These are phyloP conservation scores for Chydorus sphaericus DNA, from an alignment of 2,888 invertebrate genomes.

Conservation along the genomic window DNA sequence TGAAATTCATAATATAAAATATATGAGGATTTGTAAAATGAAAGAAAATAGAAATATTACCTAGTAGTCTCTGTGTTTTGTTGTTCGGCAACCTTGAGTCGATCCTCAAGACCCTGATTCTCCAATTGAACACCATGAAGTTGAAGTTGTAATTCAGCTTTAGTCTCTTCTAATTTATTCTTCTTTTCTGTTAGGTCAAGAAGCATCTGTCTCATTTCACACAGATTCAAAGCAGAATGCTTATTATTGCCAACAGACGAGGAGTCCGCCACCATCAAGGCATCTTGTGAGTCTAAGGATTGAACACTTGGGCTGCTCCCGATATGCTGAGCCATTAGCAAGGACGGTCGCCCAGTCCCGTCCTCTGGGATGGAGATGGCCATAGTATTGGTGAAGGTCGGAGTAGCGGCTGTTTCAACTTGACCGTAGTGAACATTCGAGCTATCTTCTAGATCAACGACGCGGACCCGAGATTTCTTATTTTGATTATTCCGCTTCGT, in stretches of 20 bases:
- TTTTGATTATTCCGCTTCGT: not conserved
- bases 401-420: not conserved
- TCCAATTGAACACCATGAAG: not conserved
- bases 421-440: too few species aligned
- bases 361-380: not conserved
- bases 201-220: slow-evolving; percentile 17
- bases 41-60: too few species aligned
- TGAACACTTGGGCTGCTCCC: slow-evolving; percentile 3
- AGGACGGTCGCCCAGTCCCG: not conserved
- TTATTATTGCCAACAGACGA: slow-evolving; percentile 28
- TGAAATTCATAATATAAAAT: slow-evolving; percentile 27
- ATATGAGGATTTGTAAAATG: not conserved
- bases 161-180: slow-evolving; percentile 34
- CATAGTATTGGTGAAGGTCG: not conserved
- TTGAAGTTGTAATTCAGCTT: slow-evolving; percentile 1
- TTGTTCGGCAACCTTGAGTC: not conserved
- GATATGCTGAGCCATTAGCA: not conserved
- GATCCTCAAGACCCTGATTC: not conserved
- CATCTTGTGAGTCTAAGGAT: not conserved
- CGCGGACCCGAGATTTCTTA: not conserved
- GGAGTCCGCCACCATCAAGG: slow-evolving; percentile 22
- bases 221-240: not conserved
- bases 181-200: slow-evolving; percentile 25
- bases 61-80: not conserved
- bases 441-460: not conserved